phyloP scores from a whole-genome alignment of 1,140 invertebrate species.

The Halictus rubicundus region DNA sequence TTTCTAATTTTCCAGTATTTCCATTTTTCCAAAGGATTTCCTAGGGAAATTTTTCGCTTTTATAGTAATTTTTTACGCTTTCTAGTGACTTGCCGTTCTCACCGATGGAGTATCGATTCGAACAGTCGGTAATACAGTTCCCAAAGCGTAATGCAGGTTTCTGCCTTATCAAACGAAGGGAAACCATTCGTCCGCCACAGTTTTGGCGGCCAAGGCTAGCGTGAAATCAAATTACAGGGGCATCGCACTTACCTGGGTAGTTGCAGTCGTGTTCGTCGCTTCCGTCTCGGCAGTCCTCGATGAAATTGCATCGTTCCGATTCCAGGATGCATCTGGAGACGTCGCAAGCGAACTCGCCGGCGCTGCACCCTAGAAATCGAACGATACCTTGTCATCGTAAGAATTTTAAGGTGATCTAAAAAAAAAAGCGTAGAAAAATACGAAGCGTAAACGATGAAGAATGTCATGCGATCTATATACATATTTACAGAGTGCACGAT shows the following conservation, averaged over 20 bases:
- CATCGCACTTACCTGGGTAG: slow-evolving; percentile 79
- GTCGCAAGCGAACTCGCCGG: slow-evolving; percentile 76
- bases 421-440: neutral
- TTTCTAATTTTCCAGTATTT: too few species aligned
- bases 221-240: neutral
- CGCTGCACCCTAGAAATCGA: slow-evolving; percentile 70
- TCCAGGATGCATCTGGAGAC: slow-evolving; percentile 76
- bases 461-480: slow-evolving; percentile 2
- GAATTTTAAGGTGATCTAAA: neutral
- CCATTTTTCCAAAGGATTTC: too few species aligned
- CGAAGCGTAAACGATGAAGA: neutral
- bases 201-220: too few species aligned
- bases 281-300: slow-evolving; percentile 83
- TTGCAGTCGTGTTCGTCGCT: slow-evolving; percentile 82
- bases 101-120: neutral
- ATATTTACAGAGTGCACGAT: neutral
- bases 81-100: neutral
- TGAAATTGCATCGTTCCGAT: slow-evolving; percentile 81
- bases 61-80: too few species aligned
- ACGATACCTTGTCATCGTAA: neutral
- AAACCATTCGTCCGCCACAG: too few species aligned
- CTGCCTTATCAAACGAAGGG: neutral
- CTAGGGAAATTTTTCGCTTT: too few species aligned
- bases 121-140: neutral
- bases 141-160: neutral